phyloP scores from a whole-genome alignment of 1,140 invertebrate species.

The Cyrtorhinus lividipennis region DNA sequence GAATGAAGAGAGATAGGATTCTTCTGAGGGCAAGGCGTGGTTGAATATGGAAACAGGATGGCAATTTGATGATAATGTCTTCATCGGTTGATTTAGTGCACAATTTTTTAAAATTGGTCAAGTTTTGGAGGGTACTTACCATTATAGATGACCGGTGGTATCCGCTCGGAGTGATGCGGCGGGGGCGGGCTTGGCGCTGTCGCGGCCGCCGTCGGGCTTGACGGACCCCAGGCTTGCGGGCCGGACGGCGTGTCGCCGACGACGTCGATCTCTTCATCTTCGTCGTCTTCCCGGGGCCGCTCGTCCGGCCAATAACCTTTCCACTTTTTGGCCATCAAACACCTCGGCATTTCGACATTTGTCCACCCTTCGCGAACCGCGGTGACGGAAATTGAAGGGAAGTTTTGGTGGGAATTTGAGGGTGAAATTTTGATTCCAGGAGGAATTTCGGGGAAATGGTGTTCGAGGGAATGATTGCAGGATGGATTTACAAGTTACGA shows the following conservation, averaged over 20 bases:
- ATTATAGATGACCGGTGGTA: slow-evolving; percentile 24
- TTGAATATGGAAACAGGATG: too few species aligned
- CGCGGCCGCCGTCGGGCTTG: slow-evolving; percentile 52
- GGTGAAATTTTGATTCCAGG: not conserved
- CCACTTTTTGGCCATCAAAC: slow-evolving; percentile 73
- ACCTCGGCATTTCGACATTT: slow-evolving; percentile 28
- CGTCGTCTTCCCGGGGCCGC: slow-evolving; percentile 34
- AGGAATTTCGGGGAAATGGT: too few species aligned
- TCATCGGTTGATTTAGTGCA: too few species aligned
- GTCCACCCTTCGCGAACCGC: not conserved
- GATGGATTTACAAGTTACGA: not conserved
- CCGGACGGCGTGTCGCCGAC: slow-evolving; percentile 39
- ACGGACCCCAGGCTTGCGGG: slow-evolving; percentile 42
- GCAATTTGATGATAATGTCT: too few species aligned
- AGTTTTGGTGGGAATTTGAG: not conserved
- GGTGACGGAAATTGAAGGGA: not conserved
- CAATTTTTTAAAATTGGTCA: too few species aligned
- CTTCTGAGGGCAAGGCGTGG: too few species aligned
- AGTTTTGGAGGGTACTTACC: too few species aligned
- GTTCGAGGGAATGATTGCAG: too few species aligned
- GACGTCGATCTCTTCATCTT: slow-evolving; percentile 71
- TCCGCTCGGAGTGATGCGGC: slow-evolving; percentile 23
- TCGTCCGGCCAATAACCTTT: slow-evolving; percentile 66
- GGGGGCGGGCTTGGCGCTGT: slow-evolving; percentile 57
- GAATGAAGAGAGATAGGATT: too few species aligned